Conservation (phyloP, 2,888 invertebrate genomes). For the Eustalomyia histrio region DNA sequence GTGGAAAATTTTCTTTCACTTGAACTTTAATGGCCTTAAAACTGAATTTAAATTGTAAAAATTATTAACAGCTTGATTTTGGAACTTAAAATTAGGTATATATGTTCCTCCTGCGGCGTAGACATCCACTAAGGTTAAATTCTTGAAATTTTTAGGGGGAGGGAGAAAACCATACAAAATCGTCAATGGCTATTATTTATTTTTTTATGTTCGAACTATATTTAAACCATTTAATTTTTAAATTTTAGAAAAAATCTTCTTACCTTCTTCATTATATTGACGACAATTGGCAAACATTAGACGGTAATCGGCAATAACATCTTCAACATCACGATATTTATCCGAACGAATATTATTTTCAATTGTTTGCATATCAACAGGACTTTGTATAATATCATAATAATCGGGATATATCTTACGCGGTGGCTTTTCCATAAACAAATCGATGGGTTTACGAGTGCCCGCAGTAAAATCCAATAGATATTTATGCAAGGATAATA, state of each 20-base stretch:
- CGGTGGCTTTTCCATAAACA: conserved; percentile 98
- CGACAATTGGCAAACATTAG: conserved; percentile 99
- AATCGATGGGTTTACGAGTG: conserved; percentile 91
- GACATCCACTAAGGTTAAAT: too few relatives aligned
- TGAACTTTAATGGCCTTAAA: too few relatives aligned
- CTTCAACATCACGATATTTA: conserved; percentile 90
- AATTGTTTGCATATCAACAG: conserved; percentile 96
- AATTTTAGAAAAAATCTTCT: background rate
- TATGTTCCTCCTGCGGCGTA: too few relatives aligned
- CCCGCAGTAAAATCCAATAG: conserved; percentile 86
- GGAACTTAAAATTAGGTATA: too few relatives aligned
- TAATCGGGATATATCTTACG: conserved; percentile 97
- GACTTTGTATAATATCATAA: conserved; percentile 94
- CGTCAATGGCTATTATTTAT: too few relatives aligned
- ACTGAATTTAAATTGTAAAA: too few relatives aligned
- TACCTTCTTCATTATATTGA: conserved; percentile 94
- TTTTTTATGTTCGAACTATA: too few relatives aligned
- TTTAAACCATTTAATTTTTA: too few relatives aligned
- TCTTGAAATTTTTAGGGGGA: too few relatives aligned
- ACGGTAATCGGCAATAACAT: conserved; percentile 91
- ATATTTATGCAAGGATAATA: conserved; percentile 89
- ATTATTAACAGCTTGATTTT: too few relatives aligned
- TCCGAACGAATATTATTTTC: conserved; percentile 93
- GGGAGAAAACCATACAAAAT: too few relatives aligned
- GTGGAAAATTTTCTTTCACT: too few relatives aligned